Percentiles rank a stretch among this genome's conserved stretches.
These are phyloP conservation scores for Hirtodrosophila histrioides DNA, from an alignment of 2,888 invertebrate genomes.

Conservation along the genomic window DNA sequence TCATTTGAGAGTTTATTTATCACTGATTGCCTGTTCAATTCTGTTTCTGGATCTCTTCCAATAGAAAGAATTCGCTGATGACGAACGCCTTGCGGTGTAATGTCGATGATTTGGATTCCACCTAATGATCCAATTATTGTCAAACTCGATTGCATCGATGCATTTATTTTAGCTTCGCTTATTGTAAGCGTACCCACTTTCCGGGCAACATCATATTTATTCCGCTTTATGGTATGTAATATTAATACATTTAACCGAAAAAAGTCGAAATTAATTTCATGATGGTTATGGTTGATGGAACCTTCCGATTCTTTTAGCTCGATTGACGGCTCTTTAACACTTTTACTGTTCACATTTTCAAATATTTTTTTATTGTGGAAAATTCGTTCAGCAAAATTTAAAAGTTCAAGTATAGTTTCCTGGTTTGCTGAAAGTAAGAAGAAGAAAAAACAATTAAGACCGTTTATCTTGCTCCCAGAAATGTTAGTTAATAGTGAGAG, in stretches of 20 bases:
- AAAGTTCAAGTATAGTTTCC: constrained; percentile 96
- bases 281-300: constrained; percentile 85
- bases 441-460: too few relatives aligned
- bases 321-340: constrained; percentile 20
- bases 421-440: constrained; percentile 90
- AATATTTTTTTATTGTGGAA: constrained; percentile 84
- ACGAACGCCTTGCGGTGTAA: constrained; percentile 92
- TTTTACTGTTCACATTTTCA: constrained; percentile 15
- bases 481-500: too few relatives aligned
- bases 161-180: constrained; percentile 95
- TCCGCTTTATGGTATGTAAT: constrained; percentile 91
- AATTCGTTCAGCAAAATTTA: constrained; percentile 93
- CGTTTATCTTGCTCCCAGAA: too few relatives aligned
- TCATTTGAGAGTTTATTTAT: constrained; percentile 83
- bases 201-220: constrained; percentile 89
- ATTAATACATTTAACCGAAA: constrained; percentile 95
- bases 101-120: constrained; percentile 94
- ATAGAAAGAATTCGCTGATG: constrained; percentile 94
- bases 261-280: constrained; percentile 96
- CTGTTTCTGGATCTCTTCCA: constrained; percentile 89
- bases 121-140: constrained; percentile 94
- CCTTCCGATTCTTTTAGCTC: constrained; percentile 44
- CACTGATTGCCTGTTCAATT: constrained; percentile 77
- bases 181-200: constrained; percentile 98
- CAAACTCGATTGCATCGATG: constrained; percentile 87